phyloP scores from a whole-genome alignment of 2,797 vertebrate genomes.

The Phrynocephalus guinanensis region DNA sequence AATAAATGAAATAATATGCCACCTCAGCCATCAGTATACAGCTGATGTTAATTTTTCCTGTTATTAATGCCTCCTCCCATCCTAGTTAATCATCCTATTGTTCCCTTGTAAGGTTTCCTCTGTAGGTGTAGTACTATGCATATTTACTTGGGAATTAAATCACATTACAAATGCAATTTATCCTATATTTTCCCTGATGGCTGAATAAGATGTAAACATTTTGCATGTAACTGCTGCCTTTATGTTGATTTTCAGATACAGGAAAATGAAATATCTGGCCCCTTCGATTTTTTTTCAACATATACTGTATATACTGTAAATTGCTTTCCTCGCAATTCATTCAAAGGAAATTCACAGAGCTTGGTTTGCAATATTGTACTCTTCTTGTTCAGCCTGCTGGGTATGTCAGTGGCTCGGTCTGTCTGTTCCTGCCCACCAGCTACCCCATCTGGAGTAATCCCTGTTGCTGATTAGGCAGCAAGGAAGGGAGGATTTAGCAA shows the following conservation, averaged over 20 bases:
- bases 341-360: not conserved
- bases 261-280: not conserved
- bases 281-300: not conserved
- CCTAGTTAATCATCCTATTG: not conserved
- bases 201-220: not conserved
- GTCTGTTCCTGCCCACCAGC: not conserved
- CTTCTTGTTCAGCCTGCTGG: not conserved
- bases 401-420: not conserved
- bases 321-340: not conserved
- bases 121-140: not conserved
- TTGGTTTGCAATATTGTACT: not conserved
- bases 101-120: not conserved
- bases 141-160: not conserved
- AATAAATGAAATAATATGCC: not conserved
- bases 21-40: not conserved
- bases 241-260: not conserved
- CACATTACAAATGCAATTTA: not conserved
- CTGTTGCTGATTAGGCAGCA: constrained; percentile 7
- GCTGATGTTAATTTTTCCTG: not conserved
- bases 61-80: not conserved
- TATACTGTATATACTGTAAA: no score
- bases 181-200: not conserved
- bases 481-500: constrained; percentile 9
- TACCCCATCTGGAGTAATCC: constrained; percentile 19
- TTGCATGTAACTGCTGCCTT: not conserved